Evolutionary conservation across 2,113 vertebrate species (phyloP).

Genomic region (Butorides virescens): DNA sequence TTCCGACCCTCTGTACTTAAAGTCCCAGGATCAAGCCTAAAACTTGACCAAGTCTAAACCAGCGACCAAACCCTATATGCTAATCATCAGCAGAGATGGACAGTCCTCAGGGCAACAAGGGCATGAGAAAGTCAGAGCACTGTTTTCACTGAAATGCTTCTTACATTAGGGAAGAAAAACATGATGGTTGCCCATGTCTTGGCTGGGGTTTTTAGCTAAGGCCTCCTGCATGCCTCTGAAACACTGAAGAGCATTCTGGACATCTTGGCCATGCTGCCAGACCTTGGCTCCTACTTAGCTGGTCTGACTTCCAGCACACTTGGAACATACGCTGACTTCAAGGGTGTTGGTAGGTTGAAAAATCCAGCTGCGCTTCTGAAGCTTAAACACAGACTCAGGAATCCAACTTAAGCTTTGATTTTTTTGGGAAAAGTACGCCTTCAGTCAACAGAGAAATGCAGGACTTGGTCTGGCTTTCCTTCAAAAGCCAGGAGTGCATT

Average conservation of each 20-base stretch:
- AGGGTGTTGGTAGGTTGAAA: slow-evolving; percentile 1
- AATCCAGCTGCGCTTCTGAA: slow-evolving; percentile 47
- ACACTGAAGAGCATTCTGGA: slow-evolving; percentile 38
- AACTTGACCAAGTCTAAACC: not conserved
- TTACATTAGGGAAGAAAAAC: not conserved
- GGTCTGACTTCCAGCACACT: slow-evolving; percentile 18
- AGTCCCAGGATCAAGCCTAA: not conserved
- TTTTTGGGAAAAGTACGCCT: slow-evolving; percentile 18
- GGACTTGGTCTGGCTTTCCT: slow-evolving; percentile 10
- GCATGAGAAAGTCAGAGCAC: not conserved
- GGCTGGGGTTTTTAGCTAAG: not conserved
- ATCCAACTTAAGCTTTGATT: slow-evolving; percentile 35
- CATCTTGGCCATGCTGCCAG: not conserved
- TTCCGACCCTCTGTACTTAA: not conserved
- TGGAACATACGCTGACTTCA: not conserved
- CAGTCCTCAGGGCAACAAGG: not conserved
- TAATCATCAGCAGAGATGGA: not conserved
- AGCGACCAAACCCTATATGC: not conserved
- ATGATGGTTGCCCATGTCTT: not conserved
- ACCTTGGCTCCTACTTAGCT: slow-evolving; percentile 10
- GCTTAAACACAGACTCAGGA: not conserved
- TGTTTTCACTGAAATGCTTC: not conserved
- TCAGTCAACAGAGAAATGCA: not conserved
- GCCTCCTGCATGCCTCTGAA: slow-evolving; percentile 1
- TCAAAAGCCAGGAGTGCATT: not conserved